phyloP scores from a whole-genome alignment of 1,140 invertebrate species.

The Eueides isabella region DNA sequence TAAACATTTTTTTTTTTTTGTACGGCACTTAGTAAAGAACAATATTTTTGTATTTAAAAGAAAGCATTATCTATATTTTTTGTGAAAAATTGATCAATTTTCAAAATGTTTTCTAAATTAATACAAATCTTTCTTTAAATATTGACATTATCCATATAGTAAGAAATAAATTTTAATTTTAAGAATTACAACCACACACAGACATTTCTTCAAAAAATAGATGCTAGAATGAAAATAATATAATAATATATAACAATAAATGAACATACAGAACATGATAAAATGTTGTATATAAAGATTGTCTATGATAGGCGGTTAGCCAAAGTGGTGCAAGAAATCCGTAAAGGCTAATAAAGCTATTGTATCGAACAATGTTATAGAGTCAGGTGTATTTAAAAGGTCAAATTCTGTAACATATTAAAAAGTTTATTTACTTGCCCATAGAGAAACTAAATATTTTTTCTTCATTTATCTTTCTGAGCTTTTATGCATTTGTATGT shows the following conservation, averaged over 20 bases:
- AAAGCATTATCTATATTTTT: too few relatives aligned
- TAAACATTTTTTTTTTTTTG: not conserved
- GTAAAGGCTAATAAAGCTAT: conserved; percentile 28
- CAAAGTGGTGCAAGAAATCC: conserved; percentile 16
- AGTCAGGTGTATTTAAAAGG: conserved; percentile 23
- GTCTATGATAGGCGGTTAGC: not conserved
- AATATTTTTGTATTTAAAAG: too few relatives aligned
- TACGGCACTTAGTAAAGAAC: too few relatives aligned
- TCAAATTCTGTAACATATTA: conserved; percentile 4
- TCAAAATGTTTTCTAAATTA: too few relatives aligned
- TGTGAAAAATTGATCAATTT: too few relatives aligned
- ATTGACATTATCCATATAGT: too few relatives aligned
- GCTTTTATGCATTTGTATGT: too few relatives aligned
- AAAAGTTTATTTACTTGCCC: not conserved
- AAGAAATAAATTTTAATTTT: too few relatives aligned
- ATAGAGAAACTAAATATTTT: not conserved
- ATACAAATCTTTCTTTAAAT: too few relatives aligned
- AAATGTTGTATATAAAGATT: conserved; percentile 13
- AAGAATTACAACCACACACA: too few relatives aligned
- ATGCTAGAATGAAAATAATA: not conserved
- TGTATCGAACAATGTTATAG: conserved; percentile 22
- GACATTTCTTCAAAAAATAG: not conserved
- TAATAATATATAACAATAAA: not conserved
- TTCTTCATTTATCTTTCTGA: too few relatives aligned
- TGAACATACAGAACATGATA: not conserved